Evolutionary conservation across 1,140 invertebrate species (phyloP).

Genomic region (Drosophila dunni): DNA sequence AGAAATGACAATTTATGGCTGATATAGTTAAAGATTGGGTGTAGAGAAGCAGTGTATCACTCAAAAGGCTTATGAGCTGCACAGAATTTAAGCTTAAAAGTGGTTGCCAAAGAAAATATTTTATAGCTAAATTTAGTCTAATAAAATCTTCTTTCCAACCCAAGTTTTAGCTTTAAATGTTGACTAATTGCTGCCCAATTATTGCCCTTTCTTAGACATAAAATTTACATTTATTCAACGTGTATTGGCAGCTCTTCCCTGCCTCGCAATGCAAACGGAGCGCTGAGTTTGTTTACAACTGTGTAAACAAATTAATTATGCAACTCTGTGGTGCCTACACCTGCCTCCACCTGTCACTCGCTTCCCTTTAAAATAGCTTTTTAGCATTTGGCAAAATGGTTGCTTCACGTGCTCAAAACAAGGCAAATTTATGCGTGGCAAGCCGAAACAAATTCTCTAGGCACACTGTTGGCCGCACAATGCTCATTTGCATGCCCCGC

Average conservation of each 20-base stretch:
- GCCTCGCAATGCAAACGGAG: conserved; percentile 11
- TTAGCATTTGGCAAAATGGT: conserved; percentile 64
- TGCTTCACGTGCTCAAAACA: conserved; percentile 57
- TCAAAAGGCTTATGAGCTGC: background rate
- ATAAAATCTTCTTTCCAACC: too few relatives aligned
- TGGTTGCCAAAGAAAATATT: too few relatives aligned
- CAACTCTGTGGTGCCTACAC: conserved; percentile 44
- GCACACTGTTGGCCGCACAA: conserved; percentile 49
- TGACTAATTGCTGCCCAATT: background rate
- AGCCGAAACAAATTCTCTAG: conserved; percentile 67
- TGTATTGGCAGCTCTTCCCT: conserved; percentile 34
- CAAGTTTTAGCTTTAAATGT: background rate
- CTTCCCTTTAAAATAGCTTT: conserved; percentile 70
- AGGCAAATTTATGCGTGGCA: conserved; percentile 78
- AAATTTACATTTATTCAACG: conserved; percentile 34
- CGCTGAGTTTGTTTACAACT: conserved; percentile 73
- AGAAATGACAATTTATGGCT: conserved; percentile 72
- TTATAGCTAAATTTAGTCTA: too few relatives aligned
- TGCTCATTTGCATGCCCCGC: conserved; percentile 65
- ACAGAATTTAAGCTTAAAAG: too few relatives aligned
- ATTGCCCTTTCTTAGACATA: background rate
- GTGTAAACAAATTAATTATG: conserved; percentile 84
- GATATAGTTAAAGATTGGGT: conserved; percentile 66
- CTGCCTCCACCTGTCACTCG: background rate
- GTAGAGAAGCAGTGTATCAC: background rate